phyloP scores from a whole-genome alignment of 92 coral and sea anemone species.

The Actinostola sp. region DNA sequence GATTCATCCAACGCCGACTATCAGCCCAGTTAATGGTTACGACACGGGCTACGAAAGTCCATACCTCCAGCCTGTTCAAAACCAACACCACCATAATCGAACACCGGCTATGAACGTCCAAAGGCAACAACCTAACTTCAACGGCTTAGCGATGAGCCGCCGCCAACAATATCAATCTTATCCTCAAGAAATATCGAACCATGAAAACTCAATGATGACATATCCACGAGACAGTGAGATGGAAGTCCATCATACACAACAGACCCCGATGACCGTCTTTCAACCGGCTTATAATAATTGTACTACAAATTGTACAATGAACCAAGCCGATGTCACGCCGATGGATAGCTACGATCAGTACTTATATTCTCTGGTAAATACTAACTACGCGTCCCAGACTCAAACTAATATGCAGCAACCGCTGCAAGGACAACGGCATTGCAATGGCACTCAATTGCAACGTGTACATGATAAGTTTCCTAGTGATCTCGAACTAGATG shows the following conservation, averaged over 20 bases:
- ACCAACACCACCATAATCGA: constrained; percentile 35
- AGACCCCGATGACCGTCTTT: constrained; percentile 12
- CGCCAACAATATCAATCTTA: constrained; percentile 51
- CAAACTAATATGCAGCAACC: constrained; percentile 20
- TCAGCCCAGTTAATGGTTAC: constrained; percentile 60
- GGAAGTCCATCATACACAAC: constrained; percentile 46
- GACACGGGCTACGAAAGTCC: constrained; percentile 82
- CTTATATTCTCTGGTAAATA: constrained; percentile 14
- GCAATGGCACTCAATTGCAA: constrained; percentile 49
- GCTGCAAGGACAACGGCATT: constrained; percentile 33
- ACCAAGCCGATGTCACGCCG: constrained; percentile 2
- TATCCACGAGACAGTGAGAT: constrained; percentile 32
- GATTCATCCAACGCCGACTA: constrained; percentile 26
- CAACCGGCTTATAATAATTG: constrained; percentile 25
- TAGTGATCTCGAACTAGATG: constrained; percentile 87
- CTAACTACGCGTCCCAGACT: constrained; percentile 3
- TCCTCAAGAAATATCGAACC: constrained; percentile 27
- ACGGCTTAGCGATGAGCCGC: constrained; percentile 33
- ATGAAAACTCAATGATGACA: constrained; percentile 15
- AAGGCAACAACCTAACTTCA: constrained; percentile 22
- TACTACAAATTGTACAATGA: constrained; percentile 21
- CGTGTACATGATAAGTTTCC: constrained; percentile 71
- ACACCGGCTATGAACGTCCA: constrained; percentile 28
- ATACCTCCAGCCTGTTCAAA: constrained; percentile 60
- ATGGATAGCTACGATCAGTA: constrained; percentile 34